Conservation (phyloP, 2,113 vertebrate genomes). For the Caranx melampygus region DNA sequence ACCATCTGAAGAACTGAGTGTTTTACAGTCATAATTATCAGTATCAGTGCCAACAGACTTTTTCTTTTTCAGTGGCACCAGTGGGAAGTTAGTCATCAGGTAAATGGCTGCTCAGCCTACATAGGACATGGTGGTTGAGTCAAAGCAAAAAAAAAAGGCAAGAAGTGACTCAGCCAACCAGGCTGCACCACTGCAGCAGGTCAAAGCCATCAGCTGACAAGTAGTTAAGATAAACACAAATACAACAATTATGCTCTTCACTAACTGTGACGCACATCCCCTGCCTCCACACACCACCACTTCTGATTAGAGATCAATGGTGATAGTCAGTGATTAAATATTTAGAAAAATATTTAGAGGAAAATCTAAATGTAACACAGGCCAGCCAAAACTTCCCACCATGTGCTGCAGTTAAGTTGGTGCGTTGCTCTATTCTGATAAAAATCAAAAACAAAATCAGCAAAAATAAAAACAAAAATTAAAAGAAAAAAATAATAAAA, state of each 20-base stretch:
- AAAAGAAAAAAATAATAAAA: too few species aligned
- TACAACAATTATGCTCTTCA: slow-evolving; percentile 5
- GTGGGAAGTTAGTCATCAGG: slow-evolving; percentile 36
- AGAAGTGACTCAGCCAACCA: slow-evolving; percentile 17
- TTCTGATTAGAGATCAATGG: not conserved
- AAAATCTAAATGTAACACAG: not conserved
- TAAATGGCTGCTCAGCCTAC: slow-evolving; percentile 20
- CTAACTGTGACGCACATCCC: slow-evolving; percentile 10
- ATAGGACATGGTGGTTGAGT: not conserved
- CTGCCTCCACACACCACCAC: not conserved
- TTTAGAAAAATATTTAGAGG: not conserved
- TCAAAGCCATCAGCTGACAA: slow-evolving; percentile 26
- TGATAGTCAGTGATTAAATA: not conserved
- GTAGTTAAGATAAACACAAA: slow-evolving; percentile 19
- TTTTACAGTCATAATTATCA: slow-evolving; percentile 14
- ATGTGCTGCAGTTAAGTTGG: not conserved
- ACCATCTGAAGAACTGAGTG: not conserved
- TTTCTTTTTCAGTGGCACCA: slow-evolving; percentile 9
- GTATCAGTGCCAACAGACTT: slow-evolving; percentile 2
- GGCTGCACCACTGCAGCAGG: not conserved
- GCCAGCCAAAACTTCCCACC: not conserved
- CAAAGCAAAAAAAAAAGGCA: slow-evolving; percentile 19
- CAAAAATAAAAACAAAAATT: too few species aligned
- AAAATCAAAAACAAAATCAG: not conserved
- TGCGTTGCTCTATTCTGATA: not conserved